A percentile compares a stretch with the other conserved stretches of the same genome.
Evolutionary conservation across 2,797 vertebrate species (phyloP).

Genomic region (Euphonia xanthogaster): DNA sequence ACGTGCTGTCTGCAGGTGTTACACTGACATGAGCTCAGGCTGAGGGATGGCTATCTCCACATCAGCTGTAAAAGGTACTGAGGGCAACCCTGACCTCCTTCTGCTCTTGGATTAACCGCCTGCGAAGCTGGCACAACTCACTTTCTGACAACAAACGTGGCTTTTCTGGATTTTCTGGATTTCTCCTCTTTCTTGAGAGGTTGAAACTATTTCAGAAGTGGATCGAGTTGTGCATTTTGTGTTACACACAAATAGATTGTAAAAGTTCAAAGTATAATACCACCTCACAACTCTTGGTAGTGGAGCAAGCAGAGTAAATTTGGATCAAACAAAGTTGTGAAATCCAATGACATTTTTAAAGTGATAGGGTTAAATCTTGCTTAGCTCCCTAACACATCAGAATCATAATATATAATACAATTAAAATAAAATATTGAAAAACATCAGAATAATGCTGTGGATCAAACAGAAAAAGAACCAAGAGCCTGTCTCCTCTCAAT

Average conservation of each 20-base stretch:
- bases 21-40: fast-evolving
- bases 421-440: neutral
- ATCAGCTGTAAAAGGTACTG: neutral
- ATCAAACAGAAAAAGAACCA: neutral
- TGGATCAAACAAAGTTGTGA: neutral
- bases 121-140: neutral
- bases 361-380: neutral
- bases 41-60: neutral
- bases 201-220: neutral
- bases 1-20: fast-evolving
- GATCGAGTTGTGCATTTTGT: neutral
- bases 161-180: neutral
- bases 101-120: neutral
- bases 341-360: neutral
- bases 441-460: neutral
- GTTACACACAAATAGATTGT: neutral
- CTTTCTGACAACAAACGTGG: neutral
- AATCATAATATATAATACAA: neutral
- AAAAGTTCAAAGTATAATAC: neutral
- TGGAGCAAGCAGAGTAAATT: neutral
- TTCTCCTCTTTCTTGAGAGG: neutral
- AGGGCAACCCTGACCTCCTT: neutral
- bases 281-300: neutral
- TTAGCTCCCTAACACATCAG: neutral
- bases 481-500: neutral